Evolutionary conservation across 2,888 invertebrate genomes (phyloP), one percentile per base, ranked within the genome.

Genomic region (Pachliopta kotzebuea): DNA sequence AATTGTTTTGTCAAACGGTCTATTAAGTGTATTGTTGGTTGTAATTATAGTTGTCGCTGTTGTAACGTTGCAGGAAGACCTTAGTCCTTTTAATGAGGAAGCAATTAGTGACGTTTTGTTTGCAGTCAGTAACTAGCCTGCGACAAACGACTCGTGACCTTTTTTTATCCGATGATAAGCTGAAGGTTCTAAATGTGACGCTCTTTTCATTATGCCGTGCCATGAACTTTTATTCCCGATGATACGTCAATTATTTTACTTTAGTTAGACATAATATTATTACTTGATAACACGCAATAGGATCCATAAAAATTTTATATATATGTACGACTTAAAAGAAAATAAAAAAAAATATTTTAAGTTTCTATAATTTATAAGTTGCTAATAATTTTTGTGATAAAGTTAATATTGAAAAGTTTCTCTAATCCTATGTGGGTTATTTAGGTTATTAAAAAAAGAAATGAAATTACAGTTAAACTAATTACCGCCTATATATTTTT

Each of bases 1-100:
- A 59, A 31, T 31, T 20, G 52, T 29, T 18, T 21, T 52, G 24
- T 37, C 24, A 63, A 68, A 59, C 31, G 62, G 17, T 62, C 56
- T 63, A 63, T 56, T 56, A 52, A 62, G 67, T 64, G 68, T 65
- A 60, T 65, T 68, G 55, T 68, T 55, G 45, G 55, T 65, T 50
- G 55, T 66, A 60, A 67, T 68, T 62, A 68, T 59, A 62, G 37
- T 55, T 31, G 66, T 60, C 64, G 62, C 53, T 63, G 60, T 56
- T 23, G 55, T 49, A 23, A 60, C 56, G 55, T 55, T 50, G 64
- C 69, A 66, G 67, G 67, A 69, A 68, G 55, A 66, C 67, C 60
- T 60, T 60, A 66, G 64, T 63, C 14, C 55, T 52, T 63, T 66
- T 70, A 70, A 70, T 70, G 68, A 70, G 69, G 69, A 70, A 68